These are phyloP conservation scores for Dilophus febrilis DNA, from an alignment of 2,888 invertebrate genomes.

Conservation along the genomic window DNA sequence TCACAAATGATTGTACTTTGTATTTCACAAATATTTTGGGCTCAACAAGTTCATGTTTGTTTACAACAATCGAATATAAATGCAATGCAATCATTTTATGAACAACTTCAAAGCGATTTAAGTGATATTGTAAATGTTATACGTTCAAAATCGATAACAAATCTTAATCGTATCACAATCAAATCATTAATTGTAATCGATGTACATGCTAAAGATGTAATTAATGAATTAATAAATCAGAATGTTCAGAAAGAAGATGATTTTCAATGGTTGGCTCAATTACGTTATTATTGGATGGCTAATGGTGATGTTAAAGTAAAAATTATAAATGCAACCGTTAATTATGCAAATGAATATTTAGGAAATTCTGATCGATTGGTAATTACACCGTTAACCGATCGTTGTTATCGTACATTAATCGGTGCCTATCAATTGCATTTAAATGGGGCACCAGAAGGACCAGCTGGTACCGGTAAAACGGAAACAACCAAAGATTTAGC, in stretches of 20 bases:
- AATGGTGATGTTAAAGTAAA: slow-evolving; percentile 36
- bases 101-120: slow-evolving; percentile 32
- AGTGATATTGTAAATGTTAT: slow-evolving; percentile 38
- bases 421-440: slow-evolving; percentile 53
- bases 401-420: slow-evolving; percentile 52
- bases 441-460: slow-evolving; percentile 53
- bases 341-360: slow-evolving; percentile 56
- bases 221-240: slow-evolving; percentile 35
- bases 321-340: slow-evolving; percentile 48
- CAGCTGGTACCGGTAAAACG: slow-evolving; percentile 78
- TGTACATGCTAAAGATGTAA: slow-evolving; percentile 53
- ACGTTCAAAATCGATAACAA: slow-evolving; percentile 36
- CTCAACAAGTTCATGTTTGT: slow-evolving; percentile 38
- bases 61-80: slow-evolving; percentile 29
- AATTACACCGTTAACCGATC: slow-evolving; percentile 39
- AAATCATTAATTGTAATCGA: slow-evolving; percentile 52
- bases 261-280: slow-evolving; percentile 54
- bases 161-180: slow-evolving; percentile 43
- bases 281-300: slow-evolving; percentile 55
- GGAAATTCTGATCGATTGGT: slow-evolving; percentile 46
- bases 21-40: slow-evolving; percentile 47
- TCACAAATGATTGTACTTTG: slow-evolving; percentile 47
- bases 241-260: slow-evolving; percentile 38
- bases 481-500: slow-evolving; percentile 87
- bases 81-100: slow-evolving; percentile 31